Percentiles rank a stretch among this genome's conserved stretches.
These are phyloP conservation scores for Macrosiphum euphorbiae DNA, from an alignment of 2,888 invertebrate genomes.

Conservation along the genomic window DNA sequence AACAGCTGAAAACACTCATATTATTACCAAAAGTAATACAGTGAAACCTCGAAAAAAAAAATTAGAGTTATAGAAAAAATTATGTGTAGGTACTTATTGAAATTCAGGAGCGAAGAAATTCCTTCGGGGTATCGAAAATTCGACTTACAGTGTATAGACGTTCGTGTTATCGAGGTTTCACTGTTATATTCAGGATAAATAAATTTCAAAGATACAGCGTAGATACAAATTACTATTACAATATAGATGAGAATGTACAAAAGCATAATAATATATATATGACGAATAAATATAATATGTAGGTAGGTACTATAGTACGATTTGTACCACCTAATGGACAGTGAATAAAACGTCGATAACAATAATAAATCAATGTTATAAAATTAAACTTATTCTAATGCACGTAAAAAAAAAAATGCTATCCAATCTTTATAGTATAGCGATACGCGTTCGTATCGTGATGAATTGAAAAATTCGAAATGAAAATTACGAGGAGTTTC, in stretches of 20 bases:
- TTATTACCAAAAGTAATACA: not conserved
- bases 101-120: no score
- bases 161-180: no score
- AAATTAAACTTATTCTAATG: not conserved
- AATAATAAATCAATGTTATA: not conserved
- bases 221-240: not conserved
- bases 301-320: not conserved
- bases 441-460: not conserved
- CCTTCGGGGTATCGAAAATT: no score
- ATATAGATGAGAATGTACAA: not conserved
- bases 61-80: not conserved
- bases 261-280: not conserved
- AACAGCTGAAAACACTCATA: not conserved
- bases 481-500: not conserved
- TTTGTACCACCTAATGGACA: not conserved
- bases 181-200: not conserved
- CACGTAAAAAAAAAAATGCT: not conserved
- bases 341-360: not conserved
- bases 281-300: not conserved
- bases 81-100: no score
- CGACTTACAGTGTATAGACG: no score
- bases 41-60: not conserved
- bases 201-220: not conserved
- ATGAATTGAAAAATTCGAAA: not conserved
- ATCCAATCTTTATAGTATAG: not conserved